phyloP scores from a whole-genome alignment of 1,140 invertebrate genomes.

The Archivesica marissinica region DNA sequence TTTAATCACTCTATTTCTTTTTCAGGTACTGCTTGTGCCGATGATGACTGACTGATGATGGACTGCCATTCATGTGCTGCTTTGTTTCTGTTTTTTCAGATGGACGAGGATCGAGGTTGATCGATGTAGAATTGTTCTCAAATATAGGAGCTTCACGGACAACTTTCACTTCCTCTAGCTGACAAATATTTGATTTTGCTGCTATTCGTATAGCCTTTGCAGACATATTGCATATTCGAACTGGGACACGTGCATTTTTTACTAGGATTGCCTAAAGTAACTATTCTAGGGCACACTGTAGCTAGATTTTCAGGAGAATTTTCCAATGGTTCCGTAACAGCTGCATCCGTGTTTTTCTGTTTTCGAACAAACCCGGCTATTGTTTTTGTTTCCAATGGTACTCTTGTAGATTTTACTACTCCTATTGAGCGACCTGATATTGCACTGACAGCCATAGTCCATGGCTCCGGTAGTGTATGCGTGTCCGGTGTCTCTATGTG shows the following conservation, averaged over 20 bases:
- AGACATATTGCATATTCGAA: constrained; percentile 15
- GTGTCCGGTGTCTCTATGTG: background rate
- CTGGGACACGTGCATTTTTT: background rate
- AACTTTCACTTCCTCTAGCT: constrained; percentile 12
- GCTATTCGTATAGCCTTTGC: background rate
- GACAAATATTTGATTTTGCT: background rate
- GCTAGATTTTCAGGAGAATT: background rate
- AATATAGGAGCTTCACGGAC: constrained; percentile 13
- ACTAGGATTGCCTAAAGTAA: background rate
- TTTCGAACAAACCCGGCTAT: background rate
- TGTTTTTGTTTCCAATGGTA: constrained; percentile 6
- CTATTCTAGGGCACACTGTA: background rate
- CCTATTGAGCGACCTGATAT: background rate
- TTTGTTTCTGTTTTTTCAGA: background rate
- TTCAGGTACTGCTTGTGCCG: background rate
- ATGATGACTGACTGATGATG: background rate
- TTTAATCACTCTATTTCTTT: background rate
- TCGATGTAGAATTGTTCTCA: too few species aligned
- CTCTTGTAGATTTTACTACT: constrained; percentile 5
- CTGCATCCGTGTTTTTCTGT: background rate
- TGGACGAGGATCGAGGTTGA: too few species aligned
- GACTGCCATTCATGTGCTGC: background rate
- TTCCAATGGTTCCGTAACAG: constrained; percentile 4
- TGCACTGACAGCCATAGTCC: constrained; percentile 1
- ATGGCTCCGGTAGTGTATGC: background rate